A percentile compares a stretch with the other conserved stretches of the same genome.
phyloP scores from a whole-genome alignment of 1,140 invertebrate species.

The Drosophila littoralis region DNA sequence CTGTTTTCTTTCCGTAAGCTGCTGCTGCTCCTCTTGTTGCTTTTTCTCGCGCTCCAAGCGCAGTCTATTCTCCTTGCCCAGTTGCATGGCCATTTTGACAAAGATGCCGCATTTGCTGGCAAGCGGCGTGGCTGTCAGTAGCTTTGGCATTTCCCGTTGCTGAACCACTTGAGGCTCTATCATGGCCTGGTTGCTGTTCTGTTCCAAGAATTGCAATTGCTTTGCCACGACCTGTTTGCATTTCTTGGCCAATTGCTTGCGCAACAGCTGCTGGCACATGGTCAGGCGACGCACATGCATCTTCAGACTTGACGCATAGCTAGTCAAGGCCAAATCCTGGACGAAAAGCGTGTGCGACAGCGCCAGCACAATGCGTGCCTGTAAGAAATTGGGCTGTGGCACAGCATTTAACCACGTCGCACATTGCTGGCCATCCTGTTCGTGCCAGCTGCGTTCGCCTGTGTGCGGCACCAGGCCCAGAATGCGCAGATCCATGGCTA shows the following conservation, averaged over 20 bases:
- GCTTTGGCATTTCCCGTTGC: neutral
- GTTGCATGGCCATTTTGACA: slow-evolving; percentile 18
- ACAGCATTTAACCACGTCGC: slow-evolving; percentile 24
- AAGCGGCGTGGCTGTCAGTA: neutral
- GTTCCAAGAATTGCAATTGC: slow-evolving; percentile 27
- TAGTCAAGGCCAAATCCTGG: slow-evolving; percentile 17
- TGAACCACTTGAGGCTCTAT: neutral
- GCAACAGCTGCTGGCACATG: slow-evolving; percentile 5
- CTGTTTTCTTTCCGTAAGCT: neutral
- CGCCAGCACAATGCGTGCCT: slow-evolving; percentile 28
- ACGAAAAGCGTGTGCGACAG: slow-evolving; percentile 48
- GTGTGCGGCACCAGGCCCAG: slow-evolving; percentile 36
- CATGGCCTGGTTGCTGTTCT: neutral
- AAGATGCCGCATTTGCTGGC: neutral
- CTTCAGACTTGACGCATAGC: slow-evolving; percentile 34
- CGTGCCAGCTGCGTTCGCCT: slow-evolving; percentile 35
- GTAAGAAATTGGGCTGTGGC: slow-evolving; percentile 31
- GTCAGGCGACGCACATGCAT: slow-evolving; percentile 22
- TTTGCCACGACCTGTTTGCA: neutral
- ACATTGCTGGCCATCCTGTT: neutral
- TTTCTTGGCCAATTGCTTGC: slow-evolving; percentile 24
- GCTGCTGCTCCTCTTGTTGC: neutral
- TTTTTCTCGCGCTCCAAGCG: neutral
- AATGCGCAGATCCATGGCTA: slow-evolving; percentile 48
- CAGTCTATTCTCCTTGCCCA: slow-evolving; percentile 18